Evolutionary conservation across 2,888 invertebrate species (phyloP), one percentile per base, ranked within the genome.

Genomic region (Yponomeuta cagnagella): DNA sequence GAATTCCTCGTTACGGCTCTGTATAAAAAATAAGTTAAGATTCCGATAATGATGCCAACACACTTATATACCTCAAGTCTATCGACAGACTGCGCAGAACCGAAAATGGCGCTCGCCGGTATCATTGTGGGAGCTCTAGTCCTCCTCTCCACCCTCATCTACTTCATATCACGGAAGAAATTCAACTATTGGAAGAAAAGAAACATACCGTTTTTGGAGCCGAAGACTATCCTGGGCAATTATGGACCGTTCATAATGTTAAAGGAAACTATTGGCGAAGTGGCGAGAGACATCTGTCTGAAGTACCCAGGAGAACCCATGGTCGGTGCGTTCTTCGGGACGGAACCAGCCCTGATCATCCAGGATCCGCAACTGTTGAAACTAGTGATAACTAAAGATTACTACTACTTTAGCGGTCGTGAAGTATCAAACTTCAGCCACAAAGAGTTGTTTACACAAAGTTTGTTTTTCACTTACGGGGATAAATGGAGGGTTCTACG

Each of bases 401-500:
- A 76, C 71, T 76, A 77, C 72, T 78, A 77, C 74, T 81, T 82
- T 71, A 75, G 72, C 52, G 76, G 77, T 23, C 74, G 80, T 70
- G 79, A 77, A 63, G 43, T 73, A 4, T 74, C 76, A 9, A 75
- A 77, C 10, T 77, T 78, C 70, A 74, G 70, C 3, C 70, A 72
- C 5, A 75, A 67, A 0, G 81, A 81, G 73, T 63, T 75, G 2
- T 66, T 77, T 5, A 79, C 78, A 0, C 72, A 76, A 58, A 79
- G 78, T 58, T n/a, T 82, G 3, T 79, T 82, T 69, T 78, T 79
- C 70, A 66, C 75, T 1, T 71, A 74, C 69, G 80, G 80, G 0
- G 78, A 80, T 69, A 74, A 72, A 23, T 80, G 80, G 81, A 81
- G 75, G 69, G 74, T 79, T 6, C 48, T 76, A 52, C 76, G 81